Conservation (phyloP, 2,113 vertebrate genomes). For the Actenoides lindsayi region DNA sequence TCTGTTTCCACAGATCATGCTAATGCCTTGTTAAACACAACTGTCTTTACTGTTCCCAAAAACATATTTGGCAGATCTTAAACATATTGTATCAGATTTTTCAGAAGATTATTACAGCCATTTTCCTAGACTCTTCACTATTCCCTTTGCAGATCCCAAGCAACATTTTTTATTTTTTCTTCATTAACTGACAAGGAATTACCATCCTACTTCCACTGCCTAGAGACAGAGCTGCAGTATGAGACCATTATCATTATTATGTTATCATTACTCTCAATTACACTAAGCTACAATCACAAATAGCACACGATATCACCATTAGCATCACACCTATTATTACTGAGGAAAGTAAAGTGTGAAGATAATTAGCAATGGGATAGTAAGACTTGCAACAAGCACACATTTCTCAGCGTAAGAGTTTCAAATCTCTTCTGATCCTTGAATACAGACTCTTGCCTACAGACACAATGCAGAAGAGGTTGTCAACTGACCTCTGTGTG, state of each 20-base stretch:
- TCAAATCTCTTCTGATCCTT: neutral
- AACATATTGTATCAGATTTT: neutral
- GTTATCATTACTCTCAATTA: conserved; percentile 32
- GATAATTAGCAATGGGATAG: neutral
- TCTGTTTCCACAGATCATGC: conserved; percentile 50
- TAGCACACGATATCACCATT: neutral
- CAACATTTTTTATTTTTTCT: neutral
- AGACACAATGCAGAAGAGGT: neutral
- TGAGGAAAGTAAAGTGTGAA: neutral
- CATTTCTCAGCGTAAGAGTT: neutral
- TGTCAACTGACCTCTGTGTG: neutral
- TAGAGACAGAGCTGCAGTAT: neutral
- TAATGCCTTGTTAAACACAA: conserved; percentile 28
- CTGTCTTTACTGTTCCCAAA: neutral
- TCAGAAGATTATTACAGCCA: neutral
- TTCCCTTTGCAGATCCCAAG: neutral
- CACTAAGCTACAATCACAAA: neutral
- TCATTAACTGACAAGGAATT: conserved; percentile 7
- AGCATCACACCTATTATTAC: neutral
- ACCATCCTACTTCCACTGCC: neutral
- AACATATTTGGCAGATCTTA: conserved; percentile 9
- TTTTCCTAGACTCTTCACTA: neutral
- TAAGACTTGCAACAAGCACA: neutral
- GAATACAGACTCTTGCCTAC: neutral
- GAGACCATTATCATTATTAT: neutral